A percentile compares a stretch with the other conserved stretches of the same genome.
These are phyloP conservation scores for Crotalus tigris DNA, from an alignment of 2,113 vertebrate species.

Conservation along the genomic window DNA sequence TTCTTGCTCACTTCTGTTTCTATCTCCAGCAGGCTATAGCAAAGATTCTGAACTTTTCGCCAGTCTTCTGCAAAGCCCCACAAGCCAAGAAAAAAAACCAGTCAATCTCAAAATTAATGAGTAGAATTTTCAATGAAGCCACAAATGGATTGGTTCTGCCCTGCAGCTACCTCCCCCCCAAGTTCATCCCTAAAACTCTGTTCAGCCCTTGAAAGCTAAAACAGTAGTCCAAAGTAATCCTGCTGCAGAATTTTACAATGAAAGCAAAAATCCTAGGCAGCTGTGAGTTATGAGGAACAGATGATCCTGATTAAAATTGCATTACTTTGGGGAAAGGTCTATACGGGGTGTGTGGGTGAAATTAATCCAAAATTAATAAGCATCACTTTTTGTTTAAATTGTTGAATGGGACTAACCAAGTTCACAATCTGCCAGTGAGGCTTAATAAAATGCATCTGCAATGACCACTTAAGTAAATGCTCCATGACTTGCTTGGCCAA, in stretches of 20 bases:
- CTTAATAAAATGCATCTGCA: not conserved
- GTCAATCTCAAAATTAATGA: not conserved
- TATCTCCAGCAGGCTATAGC: not conserved
- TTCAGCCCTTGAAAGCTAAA: not conserved
- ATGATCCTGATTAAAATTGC: constrained; percentile 18
- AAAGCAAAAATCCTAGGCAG: not conserved
- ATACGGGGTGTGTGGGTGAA: not conserved
- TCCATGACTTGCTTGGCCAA: not conserved
- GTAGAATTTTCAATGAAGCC: not conserved
- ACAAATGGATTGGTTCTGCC: not conserved
- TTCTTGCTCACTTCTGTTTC: not conserved
- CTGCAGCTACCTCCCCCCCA: not conserved
- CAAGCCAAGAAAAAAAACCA: not conserved
- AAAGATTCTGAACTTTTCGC: not conserved
- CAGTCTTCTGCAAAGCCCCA: not conserved
- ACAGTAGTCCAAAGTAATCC: not conserved
- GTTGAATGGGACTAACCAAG: not conserved
- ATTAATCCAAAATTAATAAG: not conserved
- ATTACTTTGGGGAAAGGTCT: not conserved
- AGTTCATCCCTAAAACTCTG: not conserved
- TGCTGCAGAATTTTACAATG: not conserved
- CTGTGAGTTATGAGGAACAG: not conserved
- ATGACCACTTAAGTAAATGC: not conserved
- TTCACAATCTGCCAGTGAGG: not conserved
- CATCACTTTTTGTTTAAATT: not conserved